Evolutionary conservation across 2,888 invertebrate species (phyloP), one percentile per base, ranked within the genome.

Genomic region (Apodemia hepburni): DNA sequence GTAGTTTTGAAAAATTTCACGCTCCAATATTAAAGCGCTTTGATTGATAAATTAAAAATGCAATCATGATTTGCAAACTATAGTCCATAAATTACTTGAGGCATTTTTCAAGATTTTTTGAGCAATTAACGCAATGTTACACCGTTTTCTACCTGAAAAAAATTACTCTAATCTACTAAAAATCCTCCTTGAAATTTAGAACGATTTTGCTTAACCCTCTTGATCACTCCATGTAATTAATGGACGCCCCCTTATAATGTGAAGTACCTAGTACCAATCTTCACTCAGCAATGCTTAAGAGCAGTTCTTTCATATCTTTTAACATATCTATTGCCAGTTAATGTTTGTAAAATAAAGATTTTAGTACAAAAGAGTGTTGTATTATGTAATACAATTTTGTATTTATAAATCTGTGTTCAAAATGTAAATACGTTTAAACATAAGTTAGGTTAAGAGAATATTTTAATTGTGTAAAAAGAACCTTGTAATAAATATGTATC

Each of bases 311-410:
- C 66, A 59, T 57, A 22, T 59, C 59, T 47, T 64, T 66, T 68
- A 72, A 70, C 69, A 71, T 68, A 65, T 70, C 61, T 61, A 54
- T 61, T 12, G 61, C 58, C 66, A 66, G 71, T 70, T 71, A 70
- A 71, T 67, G 67, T 68, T 62, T 72, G 72, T 75, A 71, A 72
- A 73, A 70, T 71, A 71, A 72, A 67, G 63, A 75, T 69, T 68
- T 74, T 70, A 81, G 81, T 81, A 82, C 82, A 82, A 82, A 80
- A 66, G 62, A 68, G 42, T 75, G 74, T 77, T 75, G 75, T 76
- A 75, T 76, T 77, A 74, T 78, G 70, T 77, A 73, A 71, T 69
- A 73, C 71, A 73, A 66, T 73, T 75, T 71, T 76, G 69, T 75
- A 75, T 68, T 65, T 64, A 71, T 68, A 62, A 65, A 65, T 65